phyloP scores from a whole-genome alignment of 2,888 invertebrate genomes.

The Odontothrips loti region DNA sequence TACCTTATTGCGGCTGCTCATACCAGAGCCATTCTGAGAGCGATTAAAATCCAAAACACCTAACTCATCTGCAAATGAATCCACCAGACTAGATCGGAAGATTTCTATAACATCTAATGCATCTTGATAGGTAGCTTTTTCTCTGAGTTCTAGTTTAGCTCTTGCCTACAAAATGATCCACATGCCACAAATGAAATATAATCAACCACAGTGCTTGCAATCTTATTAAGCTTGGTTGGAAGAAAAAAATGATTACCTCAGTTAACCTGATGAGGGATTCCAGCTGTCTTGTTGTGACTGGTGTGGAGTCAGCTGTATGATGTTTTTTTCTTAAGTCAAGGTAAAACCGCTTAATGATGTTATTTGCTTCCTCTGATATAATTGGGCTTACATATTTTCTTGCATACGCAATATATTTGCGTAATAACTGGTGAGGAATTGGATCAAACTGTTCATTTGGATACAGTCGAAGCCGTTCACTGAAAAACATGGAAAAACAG shows the following conservation, averaged over 20 bases:
- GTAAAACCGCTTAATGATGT: constrained; percentile 72
- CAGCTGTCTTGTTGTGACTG: constrained; percentile 82
- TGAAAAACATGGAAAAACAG: constrained; percentile 44
- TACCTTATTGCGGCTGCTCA: constrained; percentile 65
- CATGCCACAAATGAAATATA: constrained; percentile 8
- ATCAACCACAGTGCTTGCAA: not conserved
- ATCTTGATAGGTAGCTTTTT: constrained; percentile 72
- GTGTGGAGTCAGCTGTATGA: constrained; percentile 63
- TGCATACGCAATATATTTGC: constrained; percentile 90
- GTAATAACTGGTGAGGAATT: constrained; percentile 69
- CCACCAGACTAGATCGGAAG: constrained; percentile 71
- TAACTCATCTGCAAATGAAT: constrained; percentile 68
- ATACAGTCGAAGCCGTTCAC: constrained; percentile 56
- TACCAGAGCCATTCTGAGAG: constrained; percentile 69
- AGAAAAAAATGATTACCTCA: constrained; percentile 50
- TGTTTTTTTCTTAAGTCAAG: constrained; percentile 67
- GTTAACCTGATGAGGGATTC: constrained; percentile 84
- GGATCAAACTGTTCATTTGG: constrained; percentile 62
- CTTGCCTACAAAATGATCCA: constrained; percentile 62
- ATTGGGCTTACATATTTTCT: constrained; percentile 80
- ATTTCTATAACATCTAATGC: constrained; percentile 83
- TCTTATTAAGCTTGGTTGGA: not conserved
- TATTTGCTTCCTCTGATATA: constrained; percentile 66
- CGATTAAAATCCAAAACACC: constrained; percentile 57
- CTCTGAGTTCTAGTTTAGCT: constrained; percentile 79